phyloP scores from a whole-genome alignment of 2,888 invertebrate genomes.

The Margaritifera margaritifera region DNA sequence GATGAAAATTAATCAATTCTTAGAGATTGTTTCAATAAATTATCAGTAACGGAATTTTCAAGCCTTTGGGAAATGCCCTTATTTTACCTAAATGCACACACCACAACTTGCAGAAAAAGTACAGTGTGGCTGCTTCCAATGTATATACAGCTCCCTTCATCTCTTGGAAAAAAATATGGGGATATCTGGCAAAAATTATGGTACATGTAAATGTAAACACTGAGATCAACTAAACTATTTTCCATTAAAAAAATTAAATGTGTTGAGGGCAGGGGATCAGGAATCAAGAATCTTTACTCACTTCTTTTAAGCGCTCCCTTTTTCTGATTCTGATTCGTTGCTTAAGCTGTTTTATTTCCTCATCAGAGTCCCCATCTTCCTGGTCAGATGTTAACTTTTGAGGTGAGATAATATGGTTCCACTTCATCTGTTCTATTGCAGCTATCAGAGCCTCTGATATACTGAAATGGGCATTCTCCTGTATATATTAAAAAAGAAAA shows the following conservation, averaged over 20 bases:
- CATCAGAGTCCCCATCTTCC: conserved; percentile 78
- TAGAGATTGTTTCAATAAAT: too few species aligned
- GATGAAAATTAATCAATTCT: too few species aligned
- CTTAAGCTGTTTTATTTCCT: conserved; percentile 80
- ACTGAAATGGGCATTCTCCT: conserved; percentile 90
- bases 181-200: too few species aligned
- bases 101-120: too few species aligned
- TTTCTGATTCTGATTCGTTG: conserved; percentile 79
- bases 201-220: not conserved
- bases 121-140: too few species aligned
- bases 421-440: conserved; percentile 80
- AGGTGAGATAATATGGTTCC: conserved; percentile 64
- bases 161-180: too few species aligned
- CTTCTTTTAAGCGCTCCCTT: conserved; percentile 71
- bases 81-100: too few species aligned
- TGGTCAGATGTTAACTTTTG: conserved; percentile 33
- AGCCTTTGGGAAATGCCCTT: too few species aligned
- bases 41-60: too few species aligned
- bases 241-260: not conserved
- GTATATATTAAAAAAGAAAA: conserved; percentile 36
- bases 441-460: conserved; percentile 88
- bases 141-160: too few species aligned
- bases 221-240: not conserved
- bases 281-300: conserved; percentile 19
- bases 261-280: not conserved